These are phyloP conservation scores for Venturia canescens DNA, from an alignment of 1,140 invertebrate genomes.

Conservation along the genomic window DNA sequence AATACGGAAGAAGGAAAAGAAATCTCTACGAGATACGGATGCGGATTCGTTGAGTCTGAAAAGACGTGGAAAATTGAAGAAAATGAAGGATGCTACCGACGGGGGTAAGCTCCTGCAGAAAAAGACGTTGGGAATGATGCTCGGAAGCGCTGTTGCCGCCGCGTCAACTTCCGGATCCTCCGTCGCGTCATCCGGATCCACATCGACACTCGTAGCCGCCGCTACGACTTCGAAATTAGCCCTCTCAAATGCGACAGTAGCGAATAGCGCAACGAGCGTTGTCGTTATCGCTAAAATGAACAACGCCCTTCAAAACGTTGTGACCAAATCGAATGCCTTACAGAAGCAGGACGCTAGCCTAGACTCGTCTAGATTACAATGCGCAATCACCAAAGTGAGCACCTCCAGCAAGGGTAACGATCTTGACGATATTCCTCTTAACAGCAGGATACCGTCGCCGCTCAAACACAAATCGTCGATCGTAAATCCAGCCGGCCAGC, in stretches of 20 bases:
- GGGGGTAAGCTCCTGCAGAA: constrained; percentile 74
- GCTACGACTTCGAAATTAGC: constrained; percentile 68
- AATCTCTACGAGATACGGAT: constrained; percentile 73
- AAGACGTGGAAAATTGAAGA: constrained; percentile 73
- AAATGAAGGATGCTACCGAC: constrained; percentile 73
- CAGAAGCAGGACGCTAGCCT: constrained; percentile 62
- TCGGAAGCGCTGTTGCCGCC: constrained; percentile 54
- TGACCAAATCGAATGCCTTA: constrained; percentile 74
- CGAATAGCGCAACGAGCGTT: constrained; percentile 68
- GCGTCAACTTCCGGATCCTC: background rate
- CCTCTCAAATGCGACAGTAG: constrained; percentile 69
- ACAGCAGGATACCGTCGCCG: constrained; percentile 75
- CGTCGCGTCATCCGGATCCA: constrained; percentile 56
- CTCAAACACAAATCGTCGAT: constrained; percentile 71
- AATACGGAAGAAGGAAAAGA: constrained; percentile 87
- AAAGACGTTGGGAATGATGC: constrained; percentile 73
- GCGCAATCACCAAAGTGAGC: constrained; percentile 62
- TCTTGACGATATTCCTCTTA: constrained; percentile 74
- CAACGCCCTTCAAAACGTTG: constrained; percentile 70
- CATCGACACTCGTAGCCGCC: constrained; percentile 50
- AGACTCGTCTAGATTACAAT: constrained; percentile 62
- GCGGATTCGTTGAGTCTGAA: constrained; percentile 71
- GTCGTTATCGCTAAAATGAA: constrained; percentile 69
- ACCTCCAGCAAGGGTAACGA: constrained; percentile 69
- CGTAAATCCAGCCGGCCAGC: constrained; percentile 67